phyloP scores from a whole-genome alignment of 2,113 vertebrate genomes.

The Bungarus multicinctus region DNA sequence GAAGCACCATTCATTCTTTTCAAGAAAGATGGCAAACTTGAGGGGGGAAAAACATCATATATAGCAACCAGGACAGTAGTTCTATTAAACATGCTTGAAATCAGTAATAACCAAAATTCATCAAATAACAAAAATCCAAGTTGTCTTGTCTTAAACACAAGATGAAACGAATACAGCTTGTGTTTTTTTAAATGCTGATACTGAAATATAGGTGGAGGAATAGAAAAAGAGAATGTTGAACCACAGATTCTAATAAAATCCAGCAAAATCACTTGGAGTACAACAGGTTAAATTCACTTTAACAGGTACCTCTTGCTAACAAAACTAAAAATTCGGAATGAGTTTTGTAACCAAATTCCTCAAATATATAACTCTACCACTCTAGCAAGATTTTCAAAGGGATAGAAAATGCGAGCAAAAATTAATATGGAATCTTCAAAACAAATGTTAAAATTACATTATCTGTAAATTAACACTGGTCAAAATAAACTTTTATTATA shows the following conservation, averaged over 20 bases:
- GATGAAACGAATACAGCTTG: background rate
- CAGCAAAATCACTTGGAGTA: background rate
- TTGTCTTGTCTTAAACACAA: constrained; percentile 6
- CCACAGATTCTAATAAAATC: background rate
- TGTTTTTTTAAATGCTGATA: background rate
- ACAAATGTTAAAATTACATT: background rate
- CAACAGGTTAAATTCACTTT: background rate
- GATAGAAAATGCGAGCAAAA: background rate
- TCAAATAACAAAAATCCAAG: background rate
- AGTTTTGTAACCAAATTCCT: background rate
- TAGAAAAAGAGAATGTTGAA: background rate
- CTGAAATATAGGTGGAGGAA: constrained; percentile 4
- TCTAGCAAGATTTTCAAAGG: constrained; percentile 1
- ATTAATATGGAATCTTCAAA: background rate
- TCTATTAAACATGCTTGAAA: constrained; percentile 7
- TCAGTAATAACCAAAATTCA: background rate
- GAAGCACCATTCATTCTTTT: constrained; percentile 76
- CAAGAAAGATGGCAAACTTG: constrained; percentile 74
- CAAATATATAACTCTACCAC: background rate
- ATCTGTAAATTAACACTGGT: background rate
- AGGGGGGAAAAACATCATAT: background rate
- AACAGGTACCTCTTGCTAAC: background rate
- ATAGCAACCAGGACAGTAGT: constrained; percentile 1
- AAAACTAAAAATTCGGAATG: background rate
- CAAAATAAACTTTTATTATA: background rate